Conservation (phyloP, 2,797 vertebrate genomes). For the Peromyscus attwateri region DNA sequence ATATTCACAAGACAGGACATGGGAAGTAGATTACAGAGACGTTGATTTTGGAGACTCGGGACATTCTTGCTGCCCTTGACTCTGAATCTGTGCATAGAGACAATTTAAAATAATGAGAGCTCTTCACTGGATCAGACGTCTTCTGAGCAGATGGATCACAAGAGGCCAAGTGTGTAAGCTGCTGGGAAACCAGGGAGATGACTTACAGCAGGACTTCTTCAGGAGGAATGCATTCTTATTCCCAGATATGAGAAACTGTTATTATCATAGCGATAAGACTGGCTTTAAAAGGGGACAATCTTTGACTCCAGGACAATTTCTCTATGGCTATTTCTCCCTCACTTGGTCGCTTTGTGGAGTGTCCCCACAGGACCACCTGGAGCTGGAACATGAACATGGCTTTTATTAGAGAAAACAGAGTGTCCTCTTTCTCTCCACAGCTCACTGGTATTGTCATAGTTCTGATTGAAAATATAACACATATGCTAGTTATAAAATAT, state of each 20-base stretch:
- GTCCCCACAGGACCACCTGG: background rate
- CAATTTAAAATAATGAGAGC: constrained; percentile 55
- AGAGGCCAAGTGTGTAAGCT: constrained; percentile 25
- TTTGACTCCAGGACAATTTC: background rate
- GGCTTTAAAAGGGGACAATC: constrained; percentile 7
- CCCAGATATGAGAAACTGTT: constrained; percentile 48
- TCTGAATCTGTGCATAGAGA: constrained; percentile 63
- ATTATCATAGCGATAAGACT: constrained; percentile 43
- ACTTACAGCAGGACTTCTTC: constrained; percentile 43
- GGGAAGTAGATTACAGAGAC: constrained; percentile 13
- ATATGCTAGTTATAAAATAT: constrained; percentile 40
- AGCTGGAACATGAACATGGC: background rate
- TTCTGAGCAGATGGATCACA: constrained; percentile 56
- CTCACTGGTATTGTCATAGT: background rate
- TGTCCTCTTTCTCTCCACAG: background rate
- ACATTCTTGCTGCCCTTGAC: constrained; percentile 48
- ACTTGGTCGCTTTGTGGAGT: background rate
- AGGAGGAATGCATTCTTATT: constrained; percentile 49
- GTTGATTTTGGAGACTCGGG: constrained; percentile 58
- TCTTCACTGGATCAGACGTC: constrained; percentile 48
- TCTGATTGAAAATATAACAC: constrained; percentile 40
- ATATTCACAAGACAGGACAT: background rate
- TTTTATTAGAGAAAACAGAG: background rate
- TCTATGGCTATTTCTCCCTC: background rate
- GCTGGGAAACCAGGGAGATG: constrained; percentile 14